Evolutionary conservation across 2,797 vertebrate genomes (phyloP).

Genomic region (Scyliorhinus canicula): DNA sequence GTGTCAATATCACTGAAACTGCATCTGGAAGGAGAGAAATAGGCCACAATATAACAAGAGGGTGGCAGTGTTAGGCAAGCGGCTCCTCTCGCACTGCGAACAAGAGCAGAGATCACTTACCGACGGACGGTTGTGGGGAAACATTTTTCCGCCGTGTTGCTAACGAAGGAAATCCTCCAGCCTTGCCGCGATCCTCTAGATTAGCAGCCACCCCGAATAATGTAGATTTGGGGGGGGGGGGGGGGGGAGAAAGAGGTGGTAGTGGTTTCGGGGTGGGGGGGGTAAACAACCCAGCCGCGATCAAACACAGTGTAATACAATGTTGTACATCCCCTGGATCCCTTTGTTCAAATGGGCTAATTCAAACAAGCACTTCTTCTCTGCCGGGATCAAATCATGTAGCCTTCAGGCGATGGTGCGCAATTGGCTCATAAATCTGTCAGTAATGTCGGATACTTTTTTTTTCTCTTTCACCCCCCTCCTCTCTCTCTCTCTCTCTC

Average conservation of each 20-base stretch:
- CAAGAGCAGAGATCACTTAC: conserved; percentile 67
- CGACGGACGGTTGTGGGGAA: conserved; percentile 78
- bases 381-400: conserved; percentile 33
- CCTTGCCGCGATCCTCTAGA: neutral
- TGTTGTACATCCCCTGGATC: conserved; percentile 35
- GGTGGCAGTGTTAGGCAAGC: conserved; percentile 39
- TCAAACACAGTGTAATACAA: conserved; percentile 27
- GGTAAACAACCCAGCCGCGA: neutral
- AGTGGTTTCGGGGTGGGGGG: too few species aligned
- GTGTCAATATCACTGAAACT: neutral
- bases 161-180: neutral
- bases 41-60: conserved; percentile 25
- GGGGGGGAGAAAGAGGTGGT: too few species aligned
- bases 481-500: neutral
- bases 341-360: conserved; percentile 35
- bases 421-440: conserved; percentile 36
- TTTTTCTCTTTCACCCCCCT: neutral
- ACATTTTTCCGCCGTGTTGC: conserved; percentile 60
- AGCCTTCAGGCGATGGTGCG: conserved; percentile 31
- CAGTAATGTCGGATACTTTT: conserved; percentile 34
- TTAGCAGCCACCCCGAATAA: too few species aligned
- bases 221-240: too few species aligned
- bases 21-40: conserved; percentile 58
- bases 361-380: conserved; percentile 36
- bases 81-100: too few species aligned